Base-by-base conservation (phyloP, 2,797 vertebrate species). In the Lateolabrax maculatus region DNA sequence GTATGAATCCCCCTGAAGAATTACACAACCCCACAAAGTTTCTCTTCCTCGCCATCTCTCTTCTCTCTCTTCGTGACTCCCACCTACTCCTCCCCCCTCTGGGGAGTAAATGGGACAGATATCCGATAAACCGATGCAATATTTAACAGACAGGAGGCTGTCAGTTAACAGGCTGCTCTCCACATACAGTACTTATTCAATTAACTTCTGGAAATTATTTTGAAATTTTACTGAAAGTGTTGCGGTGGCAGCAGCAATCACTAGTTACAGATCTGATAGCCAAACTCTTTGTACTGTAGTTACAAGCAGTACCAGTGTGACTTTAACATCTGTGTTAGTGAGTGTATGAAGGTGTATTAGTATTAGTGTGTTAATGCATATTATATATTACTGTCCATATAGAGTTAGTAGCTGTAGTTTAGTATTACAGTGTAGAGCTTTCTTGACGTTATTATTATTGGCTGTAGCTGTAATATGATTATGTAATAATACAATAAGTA, bases 1-100 rank as follows among this genome's bases (percentile, higher is more conserved):
- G 36, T 6, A 19, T 53, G 64, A 69, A 65, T 36, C 52, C 49
- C 49, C 21, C 44, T 25, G 31, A 75, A 71, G 57, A 68, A 52
- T 60, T 27, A 65, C 48, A 64, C 5, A 80, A 46, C 60, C 65
- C 36, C 9, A 77, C 10, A 0, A 66, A 0, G 43, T 64, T 11
- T 55, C 19, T 64, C 60, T 53, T 39, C 31, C 34, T 55, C 4
- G 10, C 8, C 27, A 41, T 4, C 19, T 71, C n/a, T 56, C 10
- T 52, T 44, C 11, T 52, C 3, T 55, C 11, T 27, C 0, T 41
- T 5, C 11, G 2, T 71, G 57, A 72, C 67, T 76, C 44, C 44
- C 56, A 63, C 57, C 36, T 67, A 39, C 64, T 56, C 70, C 4
- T 48, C 39, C 55, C 25, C 19, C 31, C 48, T 60, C 19, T 31